Evolutionary conservation across 2,888 invertebrate species (phyloP).

Genomic region (Hirtodrosophila histrioides): DNA sequence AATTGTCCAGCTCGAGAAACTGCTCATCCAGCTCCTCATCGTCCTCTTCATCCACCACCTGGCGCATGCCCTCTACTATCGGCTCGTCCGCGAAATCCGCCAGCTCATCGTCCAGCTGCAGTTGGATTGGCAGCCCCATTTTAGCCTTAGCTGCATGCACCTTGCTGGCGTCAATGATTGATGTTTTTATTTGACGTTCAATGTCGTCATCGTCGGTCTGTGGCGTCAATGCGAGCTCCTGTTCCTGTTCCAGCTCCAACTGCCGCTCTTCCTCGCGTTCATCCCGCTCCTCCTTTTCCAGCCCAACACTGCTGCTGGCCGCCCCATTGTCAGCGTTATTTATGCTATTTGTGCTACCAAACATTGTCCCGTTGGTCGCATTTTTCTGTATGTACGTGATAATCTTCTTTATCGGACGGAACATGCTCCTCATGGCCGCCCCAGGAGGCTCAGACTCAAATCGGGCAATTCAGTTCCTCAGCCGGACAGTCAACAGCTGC

Average conservation of each 20-base stretch:
- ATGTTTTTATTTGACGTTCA: conserved; percentile 79
- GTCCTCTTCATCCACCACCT: conserved; percentile 21
- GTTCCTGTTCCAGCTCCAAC: background rate
- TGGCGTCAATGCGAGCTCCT: background rate
- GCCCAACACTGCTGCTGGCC: conserved; percentile 6
- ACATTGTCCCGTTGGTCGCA: conserved; percentile 81
- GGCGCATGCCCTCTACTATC: background rate
- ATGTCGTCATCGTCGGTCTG: conserved; percentile 65
- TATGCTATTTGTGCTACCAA: conserved; percentile 69
- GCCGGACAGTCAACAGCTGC: conserved; percentile 26
- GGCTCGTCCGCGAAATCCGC: conserved; percentile 65
- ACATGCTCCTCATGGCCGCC: conserved; percentile 75
- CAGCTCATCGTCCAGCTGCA: conserved; percentile 67
- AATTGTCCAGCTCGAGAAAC: conserved; percentile 71
- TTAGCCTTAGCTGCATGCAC: conserved; percentile 58
- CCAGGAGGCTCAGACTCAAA: conserved; percentile 18
- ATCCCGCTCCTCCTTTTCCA: background rate
- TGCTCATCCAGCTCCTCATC: conserved; percentile 64
- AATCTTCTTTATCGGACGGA: conserved; percentile 83
- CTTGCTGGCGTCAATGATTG: conserved; percentile 76
- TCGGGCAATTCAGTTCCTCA: conserved; percentile 20
- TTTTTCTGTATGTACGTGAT: conserved; percentile 84
- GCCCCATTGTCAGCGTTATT: conserved; percentile 38
- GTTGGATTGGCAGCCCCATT: conserved; percentile 34
- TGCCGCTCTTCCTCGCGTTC: too few species aligned